Evolutionary conservation across 2,888 invertebrate genomes (phyloP).

Genomic region (Ethmia dodecea): DNA sequence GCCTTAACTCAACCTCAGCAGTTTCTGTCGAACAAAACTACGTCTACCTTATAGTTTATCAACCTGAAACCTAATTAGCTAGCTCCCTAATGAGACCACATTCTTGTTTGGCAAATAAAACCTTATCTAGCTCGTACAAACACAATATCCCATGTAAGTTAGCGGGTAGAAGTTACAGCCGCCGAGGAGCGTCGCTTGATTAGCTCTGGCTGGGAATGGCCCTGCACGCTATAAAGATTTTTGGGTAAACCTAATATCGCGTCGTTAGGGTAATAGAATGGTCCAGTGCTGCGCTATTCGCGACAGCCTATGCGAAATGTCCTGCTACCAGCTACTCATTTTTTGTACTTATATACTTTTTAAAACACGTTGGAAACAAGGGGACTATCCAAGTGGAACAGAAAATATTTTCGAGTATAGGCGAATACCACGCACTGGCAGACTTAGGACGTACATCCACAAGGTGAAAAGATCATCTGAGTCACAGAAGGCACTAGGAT

Average conservation of each 20-base stretch:
- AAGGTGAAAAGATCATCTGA: no score
- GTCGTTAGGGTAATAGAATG: constrained; percentile 71
- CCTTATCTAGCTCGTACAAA: constrained; percentile 24
- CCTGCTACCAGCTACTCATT: no score
- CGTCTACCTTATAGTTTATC: no score
- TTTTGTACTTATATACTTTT: no score
- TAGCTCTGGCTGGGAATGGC: constrained; percentile 54
- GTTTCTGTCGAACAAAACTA: no score
- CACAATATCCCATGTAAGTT: constrained; percentile 25
- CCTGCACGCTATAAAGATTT: constrained; percentile 61
- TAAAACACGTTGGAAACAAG: no score
- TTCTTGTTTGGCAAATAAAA: constrained; percentile 13
- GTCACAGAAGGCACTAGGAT: no score
- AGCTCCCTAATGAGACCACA: neutral
- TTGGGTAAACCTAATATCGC: constrained; percentile 71
- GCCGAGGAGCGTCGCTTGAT: constrained; percentile 54
- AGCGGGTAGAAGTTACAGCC: constrained; percentile 16
- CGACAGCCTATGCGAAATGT: no score
- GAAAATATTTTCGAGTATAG: no score
- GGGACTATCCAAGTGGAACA: no score
- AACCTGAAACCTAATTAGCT: neutral
- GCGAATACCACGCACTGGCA: no score
- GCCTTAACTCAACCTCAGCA: neutral
- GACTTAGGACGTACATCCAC: no score
- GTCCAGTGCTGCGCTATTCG: constrained; percentile 35